Base-by-base conservation (phyloP, 1,140 invertebrate genomes). In the Bombus impatiens region DNA sequence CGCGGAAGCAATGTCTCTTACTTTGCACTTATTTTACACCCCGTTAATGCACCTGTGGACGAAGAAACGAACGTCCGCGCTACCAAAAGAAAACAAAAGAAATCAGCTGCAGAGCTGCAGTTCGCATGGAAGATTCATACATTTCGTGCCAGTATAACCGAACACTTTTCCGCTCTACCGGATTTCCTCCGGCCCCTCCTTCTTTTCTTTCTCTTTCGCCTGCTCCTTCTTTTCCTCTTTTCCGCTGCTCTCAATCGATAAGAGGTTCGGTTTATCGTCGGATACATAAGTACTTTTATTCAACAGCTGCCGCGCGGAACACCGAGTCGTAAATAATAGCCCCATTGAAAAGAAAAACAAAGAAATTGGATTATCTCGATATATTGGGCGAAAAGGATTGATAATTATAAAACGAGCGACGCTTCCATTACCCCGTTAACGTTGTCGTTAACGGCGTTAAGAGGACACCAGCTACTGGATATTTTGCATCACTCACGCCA, bases 71-170 rank as follows among this genome's bases (percentile, higher is more conserved):
- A 42, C 28, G 35, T 28, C 57, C 47, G 47, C 18, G 47, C 10
- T 3, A 12, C 32, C 37, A 32, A 59, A 47, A 44, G 57, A 42
- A 77, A 82, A 88, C 75, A 75, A 78, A 85, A 86, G 80, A 82
- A 88, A 86, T 87, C 77, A 83, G 78, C 53, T 59, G 82, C 75
- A 80, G 67, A 87, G 59, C 53, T 53, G 74, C 87, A 77, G 84
- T 84, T 84, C 44, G 78, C 87, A 85, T 86, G 84, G 74, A 87
- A 90, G 88, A 91, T 90, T 90, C 89, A 90, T 88, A 86, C 86
- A 90, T 90, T 83, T 88, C 78, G 65, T 86, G 53, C 62, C 71
- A 15, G 74, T 84, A 87, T 88, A 87, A 65, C 47, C 82, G 71
- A 87, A 65, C 70, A 75, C 70, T 86, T 82, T 79, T 78, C 79